A percentile compares a stretch with the other conserved stretches of the same genome.
Conservation (phyloP, 2,888 invertebrate genomes). For the Saturnia pavonia region DNA sequence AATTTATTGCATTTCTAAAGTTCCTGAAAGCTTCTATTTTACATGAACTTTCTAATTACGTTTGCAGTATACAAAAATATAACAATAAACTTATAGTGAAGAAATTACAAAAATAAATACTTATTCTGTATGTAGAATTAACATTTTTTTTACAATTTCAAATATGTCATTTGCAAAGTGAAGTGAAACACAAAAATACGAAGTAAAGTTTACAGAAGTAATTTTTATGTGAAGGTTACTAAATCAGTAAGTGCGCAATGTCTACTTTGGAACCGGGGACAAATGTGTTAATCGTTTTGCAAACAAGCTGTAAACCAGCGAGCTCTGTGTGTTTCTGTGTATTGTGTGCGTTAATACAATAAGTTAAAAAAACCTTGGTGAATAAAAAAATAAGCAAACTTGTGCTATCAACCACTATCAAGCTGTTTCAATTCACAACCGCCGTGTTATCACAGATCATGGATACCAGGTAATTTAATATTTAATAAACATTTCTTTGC, state of each 20-base stretch:
- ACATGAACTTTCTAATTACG: background rate
- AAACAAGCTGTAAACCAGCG: conserved; percentile 69
- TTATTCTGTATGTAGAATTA: conserved; percentile 16
- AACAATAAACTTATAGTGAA: conserved; percentile 26
- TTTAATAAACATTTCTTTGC: background rate
- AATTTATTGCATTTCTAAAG: background rate
- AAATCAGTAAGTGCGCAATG: conserved; percentile 76
- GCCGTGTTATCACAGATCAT: conserved; percentile 48
- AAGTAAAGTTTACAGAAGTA: conserved; percentile 55
- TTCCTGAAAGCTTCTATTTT: background rate
- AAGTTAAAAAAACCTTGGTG: conserved; percentile 54
- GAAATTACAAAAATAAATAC: conserved; percentile 23
- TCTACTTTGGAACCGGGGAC: conserved; percentile 71
- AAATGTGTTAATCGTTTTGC: conserved; percentile 72
- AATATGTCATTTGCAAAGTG: conserved; percentile 43
- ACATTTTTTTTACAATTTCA: conserved; percentile 34
- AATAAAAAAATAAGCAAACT: conserved; percentile 57
- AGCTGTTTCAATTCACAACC: conserved; percentile 40
- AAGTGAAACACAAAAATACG: conserved; percentile 50
- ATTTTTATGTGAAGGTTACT: conserved; percentile 69
- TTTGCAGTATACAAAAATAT: conserved; percentile 18
- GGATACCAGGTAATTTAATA: conserved; percentile 60
- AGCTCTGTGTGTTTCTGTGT: conserved; percentile 58
- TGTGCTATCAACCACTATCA: conserved; percentile 45
- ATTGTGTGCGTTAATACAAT: conserved; percentile 65